Conservation (phyloP, 2,888 invertebrate species). For the Spodoptera littoralis region DNA sequence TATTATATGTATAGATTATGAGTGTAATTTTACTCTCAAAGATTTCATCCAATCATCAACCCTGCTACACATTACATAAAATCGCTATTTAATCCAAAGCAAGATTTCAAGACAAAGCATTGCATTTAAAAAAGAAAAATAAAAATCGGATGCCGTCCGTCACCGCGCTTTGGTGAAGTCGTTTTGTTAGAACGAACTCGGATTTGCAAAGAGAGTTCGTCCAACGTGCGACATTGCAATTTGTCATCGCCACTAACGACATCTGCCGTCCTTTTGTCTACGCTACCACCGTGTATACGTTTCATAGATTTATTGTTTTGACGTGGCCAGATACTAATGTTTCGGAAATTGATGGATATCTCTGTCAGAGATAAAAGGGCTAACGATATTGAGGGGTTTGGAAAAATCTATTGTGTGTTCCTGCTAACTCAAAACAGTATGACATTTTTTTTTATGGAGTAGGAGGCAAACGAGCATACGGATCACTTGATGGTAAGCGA, state of each 20-base stretch:
- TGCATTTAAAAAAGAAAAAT: too few relatives aligned
- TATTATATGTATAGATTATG: too few relatives aligned
- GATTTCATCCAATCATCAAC: too few relatives aligned
- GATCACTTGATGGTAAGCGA: background rate
- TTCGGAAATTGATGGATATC: slow-evolving; percentile 44
- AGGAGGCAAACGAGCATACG: slow-evolving; percentile 4
- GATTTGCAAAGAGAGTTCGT: slow-evolving; percentile 29
- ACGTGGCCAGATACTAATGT: slow-evolving; percentile 50
- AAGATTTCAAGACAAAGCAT: too few relatives aligned
- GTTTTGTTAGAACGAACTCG: slow-evolving; percentile 9
- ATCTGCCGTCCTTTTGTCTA: slow-evolving; percentile 74
- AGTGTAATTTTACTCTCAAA: too few relatives aligned
- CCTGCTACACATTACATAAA: too few relatives aligned
- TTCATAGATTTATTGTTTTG: slow-evolving; percentile 53
- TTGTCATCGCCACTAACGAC: slow-evolving; percentile 74
- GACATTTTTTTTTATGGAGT: too few relatives aligned
- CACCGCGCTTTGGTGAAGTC: too few relatives aligned
- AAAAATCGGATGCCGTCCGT: too few relatives aligned
- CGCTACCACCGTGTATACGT: slow-evolving; percentile 51
- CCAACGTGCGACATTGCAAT: slow-evolving; percentile 66
- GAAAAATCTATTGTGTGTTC: slow-evolving; percentile 10
- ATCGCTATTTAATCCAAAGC: too few relatives aligned
- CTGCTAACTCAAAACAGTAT: background rate
- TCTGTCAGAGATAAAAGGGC: slow-evolving; percentile 18
- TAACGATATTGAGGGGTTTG: slow-evolving; percentile 10